These are phyloP conservation scores for Mantis religiosa DNA, from an alignment of 2,888 invertebrate species.

Conservation along the genomic window DNA sequence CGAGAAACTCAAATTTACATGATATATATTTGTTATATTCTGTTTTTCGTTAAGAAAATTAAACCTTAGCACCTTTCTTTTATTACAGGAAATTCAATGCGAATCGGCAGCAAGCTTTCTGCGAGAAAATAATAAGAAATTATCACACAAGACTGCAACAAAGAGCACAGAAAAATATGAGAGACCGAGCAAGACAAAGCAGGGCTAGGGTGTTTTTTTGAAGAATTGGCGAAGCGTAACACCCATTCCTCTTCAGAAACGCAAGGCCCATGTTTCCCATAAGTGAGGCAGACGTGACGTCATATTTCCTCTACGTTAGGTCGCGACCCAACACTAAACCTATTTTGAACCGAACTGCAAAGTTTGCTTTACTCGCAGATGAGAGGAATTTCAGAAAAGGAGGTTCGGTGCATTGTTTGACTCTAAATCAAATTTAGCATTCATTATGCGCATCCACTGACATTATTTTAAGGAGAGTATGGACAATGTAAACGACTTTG, in stretches of 20 bases:
- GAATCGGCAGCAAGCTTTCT: no score
- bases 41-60: no score
- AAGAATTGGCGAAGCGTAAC: background rate
- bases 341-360: background rate
- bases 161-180: background rate
- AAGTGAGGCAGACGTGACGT: background rate
- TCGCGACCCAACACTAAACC: background rate
- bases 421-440: no score
- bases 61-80: no score
- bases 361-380: background rate
- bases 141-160: background rate
- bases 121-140: no score
- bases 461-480: no score
- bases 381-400: background rate
- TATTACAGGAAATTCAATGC: no score
- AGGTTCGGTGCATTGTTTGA: background rate
- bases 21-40: no score
- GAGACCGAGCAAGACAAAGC: background rate
- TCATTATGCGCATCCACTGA: no score
- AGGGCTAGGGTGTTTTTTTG: background rate
- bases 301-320: background rate
- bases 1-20: no score
- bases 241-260: background rate
- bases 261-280: background rate
- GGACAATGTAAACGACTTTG: no score